Conservation (phyloP, 2,113 vertebrate species). For the Ornithorhynchus anatinus region DNA sequence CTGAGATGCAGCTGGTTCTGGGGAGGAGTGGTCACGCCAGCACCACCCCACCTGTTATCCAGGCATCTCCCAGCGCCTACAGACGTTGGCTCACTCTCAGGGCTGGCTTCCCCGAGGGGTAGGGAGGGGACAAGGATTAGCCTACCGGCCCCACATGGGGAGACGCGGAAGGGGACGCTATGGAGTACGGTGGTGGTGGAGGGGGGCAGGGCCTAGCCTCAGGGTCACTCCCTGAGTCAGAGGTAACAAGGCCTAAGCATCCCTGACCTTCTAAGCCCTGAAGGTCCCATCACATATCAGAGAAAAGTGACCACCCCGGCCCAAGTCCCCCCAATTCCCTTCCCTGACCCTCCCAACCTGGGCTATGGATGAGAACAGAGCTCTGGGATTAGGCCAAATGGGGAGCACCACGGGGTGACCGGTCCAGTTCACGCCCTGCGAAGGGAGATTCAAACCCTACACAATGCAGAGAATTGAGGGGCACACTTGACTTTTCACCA, state of each 20-base stretch:
- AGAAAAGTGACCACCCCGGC: conserved; percentile 41
- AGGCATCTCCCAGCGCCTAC: conserved; percentile 37
- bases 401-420: no score
- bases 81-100: conserved; percentile 31
- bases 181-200: no score
- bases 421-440: no score
- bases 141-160: neutral
- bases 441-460: neutral
- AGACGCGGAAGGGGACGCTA: no score
- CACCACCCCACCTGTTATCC: no score
- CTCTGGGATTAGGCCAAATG: conserved; percentile 1
- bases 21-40: no score
- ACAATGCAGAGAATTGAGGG: neutral
- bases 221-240: conserved; percentile 41
- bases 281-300: conserved; percentile 34
- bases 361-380: conserved; percentile 47
- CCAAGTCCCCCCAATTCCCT: conserved; percentile 54
- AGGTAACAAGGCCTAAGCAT: conserved; percentile 9
- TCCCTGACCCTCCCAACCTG: conserved; percentile 49
- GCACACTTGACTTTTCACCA: neutral
- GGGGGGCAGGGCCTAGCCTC: neutral
- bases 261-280: neutral
- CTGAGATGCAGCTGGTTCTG: no score
- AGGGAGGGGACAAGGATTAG: conserved; percentile 45
- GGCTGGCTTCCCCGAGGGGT: conserved; percentile 6